phyloP scores from a whole-genome alignment of 2,888 invertebrate genomes.

The Drymonia ruficornis region DNA sequence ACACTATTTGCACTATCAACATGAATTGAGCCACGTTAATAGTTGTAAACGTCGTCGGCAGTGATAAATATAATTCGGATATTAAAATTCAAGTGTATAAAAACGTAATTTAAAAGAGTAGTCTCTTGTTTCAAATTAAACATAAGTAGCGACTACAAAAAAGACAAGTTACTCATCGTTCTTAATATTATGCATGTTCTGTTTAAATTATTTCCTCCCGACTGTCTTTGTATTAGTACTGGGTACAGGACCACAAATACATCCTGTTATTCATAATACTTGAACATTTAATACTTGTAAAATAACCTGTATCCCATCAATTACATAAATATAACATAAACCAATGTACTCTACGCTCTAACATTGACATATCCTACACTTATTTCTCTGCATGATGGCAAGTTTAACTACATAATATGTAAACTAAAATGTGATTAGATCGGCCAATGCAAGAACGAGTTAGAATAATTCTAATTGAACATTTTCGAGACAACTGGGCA shows the following conservation, averaged over 20 bases:
- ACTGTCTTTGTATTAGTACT: no score
- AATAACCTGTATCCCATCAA: slow-evolving; percentile 2
- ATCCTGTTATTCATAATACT: neutral
- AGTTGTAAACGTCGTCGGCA: neutral
- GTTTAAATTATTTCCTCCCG: no score
- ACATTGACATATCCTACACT: neutral
- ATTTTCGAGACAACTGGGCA: no score
- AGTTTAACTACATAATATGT: neutral
- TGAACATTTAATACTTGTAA: neutral
- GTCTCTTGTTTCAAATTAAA: no score
- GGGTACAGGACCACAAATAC: no score
- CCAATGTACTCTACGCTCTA: neutral
- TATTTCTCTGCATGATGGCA: neutral
- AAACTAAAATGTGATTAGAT: neutral
- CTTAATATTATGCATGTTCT: no score
- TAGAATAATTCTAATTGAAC: slow-evolving; percentile 23
- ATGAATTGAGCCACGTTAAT: slow-evolving; percentile 19
- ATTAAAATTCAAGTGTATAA: neutral
- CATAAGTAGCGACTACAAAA: no score
- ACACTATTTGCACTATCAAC: slow-evolving; percentile 46
- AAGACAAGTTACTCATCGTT: no score
- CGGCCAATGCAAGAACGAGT: slow-evolving; percentile 11
- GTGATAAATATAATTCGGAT: neutral
- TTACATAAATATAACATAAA: neutral
- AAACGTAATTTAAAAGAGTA: no score